Evolutionary conservation across 2,888 invertebrate genomes (phyloP), one percentile per base, ranked within the genome.

Genomic region (Alviniconcha strummeri): DNA sequence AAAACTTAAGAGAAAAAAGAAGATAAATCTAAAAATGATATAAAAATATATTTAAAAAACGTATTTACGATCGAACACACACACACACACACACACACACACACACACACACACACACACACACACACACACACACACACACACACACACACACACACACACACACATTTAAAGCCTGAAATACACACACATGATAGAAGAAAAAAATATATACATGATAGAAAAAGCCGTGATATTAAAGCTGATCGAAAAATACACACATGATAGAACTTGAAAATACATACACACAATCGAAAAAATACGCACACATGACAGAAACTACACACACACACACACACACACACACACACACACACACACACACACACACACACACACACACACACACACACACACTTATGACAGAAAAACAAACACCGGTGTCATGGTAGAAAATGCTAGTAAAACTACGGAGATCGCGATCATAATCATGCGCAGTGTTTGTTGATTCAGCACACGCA

Each of bases 71-170:
- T 54, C 75, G 17, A 52, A 74, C 74, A 74, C 54, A 74, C 54
- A 54, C 72, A 72, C 72, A 72, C 72, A 72, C 72, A 72, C 72
- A 72, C 74, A 74, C 74, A 74, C 74, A 74, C 75, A 75, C 75
- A 55, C 75, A 75, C 75, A 55, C 52, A 55, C 75, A 55, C 75
- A 55, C 75, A 55, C 75, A 55, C 75, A 55, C 75, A 17, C 75
- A 15, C 55, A 17, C 55, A 6, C 75, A 17, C 75, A 6, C 75
- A 7, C 75, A 15, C 55, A 55, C 75, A 55, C 52, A 55, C 54
- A 15, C 52, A 74, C 74, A 52, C 69, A n/a, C 69, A 69, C 69
- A 69, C 69, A 69, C 69, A n/a, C 69, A 69, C 69, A 69, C 69
- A 69, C 69, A 69, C 69, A 69, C n/a, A 69, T n/a, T 11, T n/a